Base-by-base conservation (phyloP, 2,113 vertebrate species). In the Stomatorhinus ivindoensis region DNA sequence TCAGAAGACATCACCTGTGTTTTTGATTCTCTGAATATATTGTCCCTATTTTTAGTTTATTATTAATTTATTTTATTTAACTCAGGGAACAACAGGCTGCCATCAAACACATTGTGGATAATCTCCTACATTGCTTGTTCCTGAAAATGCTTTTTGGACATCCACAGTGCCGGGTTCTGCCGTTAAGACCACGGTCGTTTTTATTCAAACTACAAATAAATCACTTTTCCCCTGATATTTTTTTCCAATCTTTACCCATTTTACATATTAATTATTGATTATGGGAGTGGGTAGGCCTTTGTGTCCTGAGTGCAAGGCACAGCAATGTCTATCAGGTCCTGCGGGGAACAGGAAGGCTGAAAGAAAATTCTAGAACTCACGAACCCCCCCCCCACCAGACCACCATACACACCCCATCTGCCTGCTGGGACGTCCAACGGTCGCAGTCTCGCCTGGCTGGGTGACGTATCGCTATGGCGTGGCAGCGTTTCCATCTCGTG, bases 371-470 rank as follows among this genome's bases (percentile, higher is more conserved):
- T 19, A 13, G 86, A 46, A 19, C 21, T n/a, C 11, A 50, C 39
- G 53, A 48, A 11, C 65, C 76, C 84, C 46, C n/a, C 4, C 76
- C 24, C 39, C 21, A 46, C 42, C 50, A 13, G 48, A 51, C 50
- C 50, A 47, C 58, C 31, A 88, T 5, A 47, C 76, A 85, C 69
- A 76, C 31, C 27, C 69, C 69, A 76, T 39, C 90, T 90, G 94
- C 96, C 95, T 96, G 94, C 96, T 95, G 95, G 95, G 94, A 92
- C 94, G 95, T 94, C 94, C 94, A 89, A 92, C 92, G 93, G 93
- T 90, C 92, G 87, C 53, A 92, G 94, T 94, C 93, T 92, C 94
- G 92, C 93, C 93, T 92, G 93, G 94, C 94, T 92, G 93, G 91
- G 93, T 94, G 94, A 95, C 93, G 92, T 92, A 94, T 94, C 93